Percentiles rank a stretch among this genome's conserved stretches.
phyloP scores from a whole-genome alignment of 2,797 vertebrate genomes.

The Taenioides sp. region DNA sequence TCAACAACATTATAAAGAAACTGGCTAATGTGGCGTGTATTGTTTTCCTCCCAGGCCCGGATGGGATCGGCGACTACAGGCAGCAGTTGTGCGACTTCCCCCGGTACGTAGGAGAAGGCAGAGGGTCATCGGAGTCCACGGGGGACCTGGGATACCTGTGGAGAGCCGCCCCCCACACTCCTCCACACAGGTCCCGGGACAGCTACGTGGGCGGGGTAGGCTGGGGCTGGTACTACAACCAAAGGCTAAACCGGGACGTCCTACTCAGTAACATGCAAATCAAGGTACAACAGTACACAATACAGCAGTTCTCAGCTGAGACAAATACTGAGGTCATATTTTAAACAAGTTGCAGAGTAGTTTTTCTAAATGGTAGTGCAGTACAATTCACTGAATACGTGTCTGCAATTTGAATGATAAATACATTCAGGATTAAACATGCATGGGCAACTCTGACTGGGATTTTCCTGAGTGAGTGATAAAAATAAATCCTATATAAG shows the following conservation, averaged over 20 bases:
- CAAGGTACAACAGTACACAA: slow-evolving; percentile 67
- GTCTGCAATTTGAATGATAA: background rate
- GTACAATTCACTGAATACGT: too few species aligned
- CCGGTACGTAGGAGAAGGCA: slow-evolving; percentile 60
- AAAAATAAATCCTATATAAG: too few species aligned
- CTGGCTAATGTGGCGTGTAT: too few species aligned
- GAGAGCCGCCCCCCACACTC: slow-evolving; percentile 42
- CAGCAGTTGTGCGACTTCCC: slow-evolving; percentile 63
- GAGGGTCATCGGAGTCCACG: slow-evolving; percentile 61
- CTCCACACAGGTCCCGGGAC: slow-evolving; percentile 45
- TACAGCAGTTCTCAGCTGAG: background rate
- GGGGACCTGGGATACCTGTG: slow-evolving; percentile 74
- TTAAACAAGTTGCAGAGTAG: background rate
- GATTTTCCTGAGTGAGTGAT: too few species aligned
- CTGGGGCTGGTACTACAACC: slow-evolving; percentile 72
- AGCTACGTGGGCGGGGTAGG: slow-evolving; percentile 68
- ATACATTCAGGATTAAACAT: too few species aligned
- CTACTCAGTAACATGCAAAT: slow-evolving; percentile 72
- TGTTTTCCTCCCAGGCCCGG: slow-evolving; percentile 68
- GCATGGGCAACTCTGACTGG: too few species aligned
- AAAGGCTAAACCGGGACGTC: slow-evolving; percentile 62
- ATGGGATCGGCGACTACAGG: slow-evolving; percentile 74
- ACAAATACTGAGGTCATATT: background rate
- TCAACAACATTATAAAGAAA: too few species aligned
- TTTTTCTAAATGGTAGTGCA: background rate